Evolutionary conservation across 2,888 invertebrate species (phyloP), one percentile per base, ranked within the genome.

Genomic region (Sepioteuthis lessoniana): DNA sequence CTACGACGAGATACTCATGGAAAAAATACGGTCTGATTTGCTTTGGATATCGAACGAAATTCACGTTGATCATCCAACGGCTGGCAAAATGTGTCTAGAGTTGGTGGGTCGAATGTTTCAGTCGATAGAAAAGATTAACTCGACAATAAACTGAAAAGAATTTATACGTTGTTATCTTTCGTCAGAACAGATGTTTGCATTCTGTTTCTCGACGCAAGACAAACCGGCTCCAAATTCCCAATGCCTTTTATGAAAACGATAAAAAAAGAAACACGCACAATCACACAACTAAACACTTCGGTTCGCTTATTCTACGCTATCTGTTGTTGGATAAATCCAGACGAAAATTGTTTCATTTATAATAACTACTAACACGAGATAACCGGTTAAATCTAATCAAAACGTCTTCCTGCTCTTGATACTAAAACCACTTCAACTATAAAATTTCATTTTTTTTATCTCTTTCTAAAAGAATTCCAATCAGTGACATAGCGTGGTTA

Each of bases 241-340:
- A 76, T n/a, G 76, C 19, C 76, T 76, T 76, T n/a, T 76, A 76
- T 76, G 76, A 76, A 76, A 76, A 76, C 76, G n/a, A 76, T 76
- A n/a, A 35, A n/a, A 76, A n/a, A 76, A 31, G 1, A 13, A 19
- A 76, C 10, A 76, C 16, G 76, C 16, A n/a, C n/a, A 16, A 35
- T 1, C n/a, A 76, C 76, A 76, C 76, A 35, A 76, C 13, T 13
- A 76, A 76, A n/a, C 60, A 31, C 28, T 60, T 60, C n/a, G 1
- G 76, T 76, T 76, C 16, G 16, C n/a, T 76, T 35, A 16, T 35
- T 35, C n/a, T n/a, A 10, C 76, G 25, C n/a, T 35, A 3, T 76
- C n/a, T 76, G 8, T 76, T n/a, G n/a, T 76, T 76, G 76, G n/a
- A 76, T n/a, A 76, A 28, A 7, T n/a, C 76, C n/a, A n/a, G 76